Evolutionary conservation across 2,888 invertebrate genomes (phyloP).

Genomic region (Tetanocera ferruginea): DNA sequence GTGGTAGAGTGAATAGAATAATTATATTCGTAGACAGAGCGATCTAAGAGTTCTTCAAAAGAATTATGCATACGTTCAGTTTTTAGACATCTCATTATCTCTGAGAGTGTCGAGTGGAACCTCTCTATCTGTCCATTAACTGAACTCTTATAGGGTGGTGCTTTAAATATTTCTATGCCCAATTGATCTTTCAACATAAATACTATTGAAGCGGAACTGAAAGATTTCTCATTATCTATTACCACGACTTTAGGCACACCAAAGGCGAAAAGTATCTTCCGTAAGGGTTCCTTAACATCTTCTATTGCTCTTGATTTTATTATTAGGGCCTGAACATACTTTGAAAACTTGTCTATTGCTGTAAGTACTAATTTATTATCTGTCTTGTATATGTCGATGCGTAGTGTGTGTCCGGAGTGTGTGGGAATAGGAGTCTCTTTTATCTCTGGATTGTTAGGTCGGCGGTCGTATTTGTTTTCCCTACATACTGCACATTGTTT

Average conservation of each 20-base stretch:
- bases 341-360: no score
- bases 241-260: no score
- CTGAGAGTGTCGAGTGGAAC: slow-evolving; percentile 1
- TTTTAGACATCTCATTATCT: slow-evolving; percentile 40
- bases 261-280: no score
- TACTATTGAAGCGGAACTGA: slow-evolving; percentile 23
- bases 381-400: no score
- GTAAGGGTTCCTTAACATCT: background rate
- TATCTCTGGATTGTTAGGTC: slow-evolving; percentile 23
- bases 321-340: background rate
- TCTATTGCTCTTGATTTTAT: background rate
- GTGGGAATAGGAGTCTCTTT: background rate
- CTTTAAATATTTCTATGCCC: slow-evolving; percentile 27
- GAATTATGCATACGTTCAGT: background rate
- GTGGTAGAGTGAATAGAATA: slow-evolving; percentile 29
- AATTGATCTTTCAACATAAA: slow-evolving; percentile 31
- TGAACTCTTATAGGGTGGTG: slow-evolving; percentile 18
- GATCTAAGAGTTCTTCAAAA: background rate
- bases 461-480: slow-evolving; percentile 40
- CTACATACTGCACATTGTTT: slow-evolving; percentile 41
- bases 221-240: no score
- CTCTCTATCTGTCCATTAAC: no score
- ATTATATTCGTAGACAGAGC: slow-evolving; percentile 11
- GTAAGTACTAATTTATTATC: no score
- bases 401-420: slow-evolving; percentile 7